Evolutionary conservation across 2,888 invertebrate species (phyloP).

Genomic region (Nemotelus nigrinus): DNA sequence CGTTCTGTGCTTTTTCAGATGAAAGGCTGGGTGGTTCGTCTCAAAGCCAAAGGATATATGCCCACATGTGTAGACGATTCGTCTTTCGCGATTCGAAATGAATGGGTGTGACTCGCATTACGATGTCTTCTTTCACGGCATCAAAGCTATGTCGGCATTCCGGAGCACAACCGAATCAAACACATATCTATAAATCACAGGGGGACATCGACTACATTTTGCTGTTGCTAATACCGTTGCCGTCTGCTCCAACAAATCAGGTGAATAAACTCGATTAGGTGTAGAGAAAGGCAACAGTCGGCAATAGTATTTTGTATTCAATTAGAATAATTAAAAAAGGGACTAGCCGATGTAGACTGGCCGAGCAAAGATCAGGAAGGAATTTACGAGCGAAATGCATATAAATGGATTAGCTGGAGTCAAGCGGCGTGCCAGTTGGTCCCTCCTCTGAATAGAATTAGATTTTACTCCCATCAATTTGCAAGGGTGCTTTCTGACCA

Average conservation of each 20-base stretch:
- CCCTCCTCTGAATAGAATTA: too few relatives aligned
- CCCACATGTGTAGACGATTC: neutral
- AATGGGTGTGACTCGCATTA: neutral
- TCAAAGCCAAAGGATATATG: neutral
- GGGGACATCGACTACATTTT: conserved; percentile 23
- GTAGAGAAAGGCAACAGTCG: neutral
- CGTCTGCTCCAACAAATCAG: conserved; percentile 12
- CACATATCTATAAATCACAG: conserved; percentile 28
- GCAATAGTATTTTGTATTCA: conserved; percentile 29
- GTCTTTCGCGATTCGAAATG: neutral
- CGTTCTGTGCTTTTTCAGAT: neutral
- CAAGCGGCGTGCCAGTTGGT: neutral
- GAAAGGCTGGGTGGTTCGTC: neutral
- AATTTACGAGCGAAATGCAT: neutral
- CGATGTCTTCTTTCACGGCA: neutral
- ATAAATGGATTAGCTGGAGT: conserved; percentile 19
- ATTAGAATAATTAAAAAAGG: conserved; percentile 38
- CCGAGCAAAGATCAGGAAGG: neutral
- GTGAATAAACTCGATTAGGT: conserved; percentile 34
- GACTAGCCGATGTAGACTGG: neutral
- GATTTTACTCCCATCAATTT: too few relatives aligned
- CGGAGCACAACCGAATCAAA: conserved; percentile 2
- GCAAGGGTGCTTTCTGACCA: too few relatives aligned
- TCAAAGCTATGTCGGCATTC: neutral
- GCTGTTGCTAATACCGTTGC: neutral